These are phyloP conservation scores for Acipenser oxyrinchus DNA, from an alignment of 2,797 vertebrate species.

Conservation along the genomic window DNA sequence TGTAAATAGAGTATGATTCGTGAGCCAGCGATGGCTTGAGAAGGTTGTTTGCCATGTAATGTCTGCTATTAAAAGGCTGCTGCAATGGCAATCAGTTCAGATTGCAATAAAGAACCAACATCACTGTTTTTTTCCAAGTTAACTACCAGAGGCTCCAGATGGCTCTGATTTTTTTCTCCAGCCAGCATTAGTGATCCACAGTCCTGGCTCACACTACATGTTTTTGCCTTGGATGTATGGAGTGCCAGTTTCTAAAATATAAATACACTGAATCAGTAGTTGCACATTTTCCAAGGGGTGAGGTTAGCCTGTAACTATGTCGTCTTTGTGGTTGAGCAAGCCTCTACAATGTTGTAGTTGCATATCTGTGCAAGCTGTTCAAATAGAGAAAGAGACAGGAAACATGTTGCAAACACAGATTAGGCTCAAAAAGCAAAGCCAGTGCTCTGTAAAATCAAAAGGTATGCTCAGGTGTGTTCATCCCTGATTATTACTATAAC, in stretches of 20 bases:
- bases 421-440: too few relatives aligned
- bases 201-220: background rate
- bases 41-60: background rate
- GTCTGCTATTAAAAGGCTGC: background rate
- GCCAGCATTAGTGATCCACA: background rate
- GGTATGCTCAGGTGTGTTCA: too few relatives aligned
- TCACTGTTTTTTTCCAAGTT: background rate
- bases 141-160: background rate
- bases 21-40: background rate
- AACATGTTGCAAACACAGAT: too few relatives aligned
- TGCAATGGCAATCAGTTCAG: background rate
- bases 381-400: too few relatives aligned
- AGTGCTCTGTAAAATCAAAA: too few relatives aligned
- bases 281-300: background rate
- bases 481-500: too few relatives aligned
- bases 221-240: background rate
- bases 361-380: too few relatives aligned
- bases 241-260: background rate
- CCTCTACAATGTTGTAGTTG: too few relatives aligned
- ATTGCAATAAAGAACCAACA: background rate
- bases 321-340: background rate
- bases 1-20: too few relatives aligned
- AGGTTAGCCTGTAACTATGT: background rate
- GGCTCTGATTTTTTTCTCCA: background rate
- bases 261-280: conserved; percentile 3